phyloP scores from a whole-genome alignment of 2,113 vertebrate genomes.

The Spea multiplicata region DNA sequence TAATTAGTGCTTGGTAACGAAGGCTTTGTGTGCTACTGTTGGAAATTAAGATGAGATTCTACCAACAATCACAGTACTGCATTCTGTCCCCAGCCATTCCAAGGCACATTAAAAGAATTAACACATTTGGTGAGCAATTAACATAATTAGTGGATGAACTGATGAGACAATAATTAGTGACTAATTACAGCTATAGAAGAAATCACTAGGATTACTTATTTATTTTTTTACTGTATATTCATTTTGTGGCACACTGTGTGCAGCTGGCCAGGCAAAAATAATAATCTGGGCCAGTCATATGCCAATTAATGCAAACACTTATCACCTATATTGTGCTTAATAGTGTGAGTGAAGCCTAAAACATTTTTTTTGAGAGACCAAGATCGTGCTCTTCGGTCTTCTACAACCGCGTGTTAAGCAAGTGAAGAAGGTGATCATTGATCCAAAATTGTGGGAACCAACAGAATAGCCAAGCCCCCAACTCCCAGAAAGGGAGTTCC shows the following conservation, averaged over 20 bases:
- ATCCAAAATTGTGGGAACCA: too few species aligned
- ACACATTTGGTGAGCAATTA: slow-evolving; percentile 43
- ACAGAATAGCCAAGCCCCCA: too few species aligned
- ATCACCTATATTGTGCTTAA: too few species aligned
- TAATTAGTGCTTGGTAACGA: slow-evolving; percentile 36
- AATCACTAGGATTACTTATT: not conserved
- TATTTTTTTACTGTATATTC: slow-evolving; percentile 27
- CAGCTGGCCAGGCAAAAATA: slow-evolving; percentile 1
- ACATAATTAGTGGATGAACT: slow-evolving; percentile 43
- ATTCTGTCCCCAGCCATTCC: slow-evolving; percentile 23
- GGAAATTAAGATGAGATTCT: slow-evolving; percentile 6
- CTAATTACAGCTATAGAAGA: slow-evolving; percentile 37
- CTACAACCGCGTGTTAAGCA: too few species aligned
- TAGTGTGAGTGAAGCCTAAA: too few species aligned
- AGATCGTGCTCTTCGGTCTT: too few species aligned
- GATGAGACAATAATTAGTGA: slow-evolving; percentile 41
- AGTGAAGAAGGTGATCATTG: too few species aligned
- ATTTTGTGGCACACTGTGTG: slow-evolving; percentile 2
- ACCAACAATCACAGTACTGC: slow-evolving; percentile 23
- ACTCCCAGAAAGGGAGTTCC: too few species aligned
- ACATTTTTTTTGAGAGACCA: too few species aligned
- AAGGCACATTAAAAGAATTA: slow-evolving; percentile 46
- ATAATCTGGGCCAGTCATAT: not conserved
- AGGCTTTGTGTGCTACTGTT: slow-evolving; percentile 10
- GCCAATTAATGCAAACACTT: too few species aligned